Evolutionary conservation across 2,797 vertebrate genomes (phyloP), one percentile per base, ranked within the genome.

Genomic region (Adelosebastes latens): DNA sequence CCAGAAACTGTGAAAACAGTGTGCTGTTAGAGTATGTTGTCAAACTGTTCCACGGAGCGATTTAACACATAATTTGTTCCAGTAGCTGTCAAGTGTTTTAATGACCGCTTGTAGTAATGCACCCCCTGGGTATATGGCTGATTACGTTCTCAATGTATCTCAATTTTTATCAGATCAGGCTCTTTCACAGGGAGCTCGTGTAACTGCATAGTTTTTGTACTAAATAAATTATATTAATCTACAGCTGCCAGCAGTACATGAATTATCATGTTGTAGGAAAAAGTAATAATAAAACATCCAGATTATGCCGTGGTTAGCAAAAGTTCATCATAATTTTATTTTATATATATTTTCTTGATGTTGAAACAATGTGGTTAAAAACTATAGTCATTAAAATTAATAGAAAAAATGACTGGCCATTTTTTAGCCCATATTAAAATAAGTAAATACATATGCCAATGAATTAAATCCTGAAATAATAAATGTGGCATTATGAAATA

Each of bases 81-180:
- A 82, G 77, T 60, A 42, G 77, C 79, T 84, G 79, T 84, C 77
- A 60, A 70, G 53, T 52, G 46, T 59, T 80, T 78, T 83, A 82
- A 90, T 83, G 85, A 49, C 58, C 18, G 2, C 73, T 83, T 87
- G 82, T 65, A 31, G 53, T 77, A 59, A 79, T 75, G 49, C 49
- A n/a, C 49, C 83, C 77, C 67, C 63, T 10, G 85, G 62, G 81
- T 59, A 34, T 55, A 13, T 3, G n/a, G 62, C 81, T 87, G 80
- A 87, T 87, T 83, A 82, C 20, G 5, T 55, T 67, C 52, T 82
- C 64, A 42, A 80, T 83, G 75, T 61, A 69, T 77, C 64, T 82
- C 72, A 29, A n/a, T 77, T 85, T 69, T 77, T 83, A 68, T 74
- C 36, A 65, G 75, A 62, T 66, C 53, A n/a, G 22, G 6, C 52